Evolutionary conservation across 2,113 vertebrate species (phyloP).

Genomic region (Hepsetus odoe): DNA sequence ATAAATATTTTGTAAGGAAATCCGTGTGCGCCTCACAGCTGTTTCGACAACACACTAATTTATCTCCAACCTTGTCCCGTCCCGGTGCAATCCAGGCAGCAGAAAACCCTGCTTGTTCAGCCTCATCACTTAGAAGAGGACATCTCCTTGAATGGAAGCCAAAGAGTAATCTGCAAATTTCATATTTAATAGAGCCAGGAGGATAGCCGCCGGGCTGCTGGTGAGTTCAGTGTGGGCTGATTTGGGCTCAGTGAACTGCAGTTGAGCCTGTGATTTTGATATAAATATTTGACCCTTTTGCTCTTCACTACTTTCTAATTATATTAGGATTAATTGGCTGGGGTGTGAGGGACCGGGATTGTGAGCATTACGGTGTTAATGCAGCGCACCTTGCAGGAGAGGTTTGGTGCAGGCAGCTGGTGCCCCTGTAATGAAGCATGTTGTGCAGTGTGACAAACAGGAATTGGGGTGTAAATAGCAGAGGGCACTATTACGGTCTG

Average conservation of each 20-base stretch:
- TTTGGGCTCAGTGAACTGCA: background rate
- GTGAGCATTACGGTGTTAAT: slow-evolving; percentile 59
- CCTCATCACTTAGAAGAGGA: slow-evolving; percentile 60
- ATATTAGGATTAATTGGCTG: slow-evolving; percentile 77
- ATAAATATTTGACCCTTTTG: slow-evolving; percentile 68
- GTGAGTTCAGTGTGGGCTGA: background rate
- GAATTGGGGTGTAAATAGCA: slow-evolving; percentile 39
- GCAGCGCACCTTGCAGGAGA: slow-evolving; percentile 54
- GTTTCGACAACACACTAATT: slow-evolving; percentile 48
- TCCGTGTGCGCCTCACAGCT: slow-evolving; percentile 31
- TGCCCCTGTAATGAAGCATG: slow-evolving; percentile 70
- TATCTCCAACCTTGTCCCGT: slow-evolving; percentile 44
- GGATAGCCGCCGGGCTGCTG: slow-evolving; percentile 36
- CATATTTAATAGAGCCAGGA: slow-evolving; percentile 52
- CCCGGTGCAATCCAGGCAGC: slow-evolving; percentile 28
- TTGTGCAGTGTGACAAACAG: slow-evolving; percentile 67
- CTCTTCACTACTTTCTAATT: slow-evolving; percentile 70
- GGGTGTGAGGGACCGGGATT: slow-evolving; percentile 63
- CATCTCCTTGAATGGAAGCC: slow-evolving; percentile 62
- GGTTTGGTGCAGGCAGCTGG: slow-evolving; percentile 53
- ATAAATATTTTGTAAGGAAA: slow-evolving; percentile 22
- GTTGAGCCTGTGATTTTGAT: slow-evolving; percentile 55
- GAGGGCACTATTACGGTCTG: slow-evolving; percentile 44
- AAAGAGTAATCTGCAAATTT: slow-evolving; percentile 54
- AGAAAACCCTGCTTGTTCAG: background rate